Evolutionary conservation across 2,888 invertebrate genomes (phyloP).

Genomic region (Ischnura elegans): DNA sequence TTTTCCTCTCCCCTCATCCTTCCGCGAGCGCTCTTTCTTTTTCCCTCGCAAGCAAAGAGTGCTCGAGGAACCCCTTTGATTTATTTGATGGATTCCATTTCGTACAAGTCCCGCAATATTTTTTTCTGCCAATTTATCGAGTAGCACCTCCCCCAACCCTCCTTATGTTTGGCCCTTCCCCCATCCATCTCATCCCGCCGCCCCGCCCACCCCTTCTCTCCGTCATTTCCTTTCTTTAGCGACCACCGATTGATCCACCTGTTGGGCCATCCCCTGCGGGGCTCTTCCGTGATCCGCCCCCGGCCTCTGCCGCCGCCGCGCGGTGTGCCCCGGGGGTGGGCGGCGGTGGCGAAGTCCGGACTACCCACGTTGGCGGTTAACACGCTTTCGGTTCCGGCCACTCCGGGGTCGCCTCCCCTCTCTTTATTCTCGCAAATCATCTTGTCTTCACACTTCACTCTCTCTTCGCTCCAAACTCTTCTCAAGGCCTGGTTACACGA

Average conservation of each 20-base stretch:
- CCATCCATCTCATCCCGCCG: not conserved
- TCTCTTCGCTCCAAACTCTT: not conserved
- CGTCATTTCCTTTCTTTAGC: not conserved
- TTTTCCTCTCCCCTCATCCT: not conserved
- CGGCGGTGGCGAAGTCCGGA: not conserved
- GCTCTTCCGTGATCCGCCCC: not conserved
- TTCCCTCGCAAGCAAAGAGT: not conserved
- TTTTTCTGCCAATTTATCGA: constrained; percentile 3
- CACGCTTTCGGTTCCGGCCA: not conserved
- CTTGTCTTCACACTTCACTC: not conserved
- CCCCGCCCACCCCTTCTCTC: not conserved
- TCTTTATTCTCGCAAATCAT: not conserved
- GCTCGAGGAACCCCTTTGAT: not conserved
- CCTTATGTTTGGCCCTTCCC: not conserved
- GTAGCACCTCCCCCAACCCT: not conserved
- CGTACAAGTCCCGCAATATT: not conserved
- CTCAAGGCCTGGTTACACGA: not conserved
- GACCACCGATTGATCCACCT: constrained; percentile 66
- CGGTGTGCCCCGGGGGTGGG: not conserved
- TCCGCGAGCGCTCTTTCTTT: not conserved
- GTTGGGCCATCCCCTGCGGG: constrained; percentile 42
- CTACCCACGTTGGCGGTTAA: not conserved
- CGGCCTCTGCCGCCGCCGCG: not conserved
- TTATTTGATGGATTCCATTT: constrained; percentile 35
- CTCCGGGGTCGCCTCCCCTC: not conserved